A percentile compares a stretch with the other conserved stretches of the same genome.
phyloP scores from a whole-genome alignment of 2,113 vertebrate genomes.

The Corynorhinus townsendii region DNA sequence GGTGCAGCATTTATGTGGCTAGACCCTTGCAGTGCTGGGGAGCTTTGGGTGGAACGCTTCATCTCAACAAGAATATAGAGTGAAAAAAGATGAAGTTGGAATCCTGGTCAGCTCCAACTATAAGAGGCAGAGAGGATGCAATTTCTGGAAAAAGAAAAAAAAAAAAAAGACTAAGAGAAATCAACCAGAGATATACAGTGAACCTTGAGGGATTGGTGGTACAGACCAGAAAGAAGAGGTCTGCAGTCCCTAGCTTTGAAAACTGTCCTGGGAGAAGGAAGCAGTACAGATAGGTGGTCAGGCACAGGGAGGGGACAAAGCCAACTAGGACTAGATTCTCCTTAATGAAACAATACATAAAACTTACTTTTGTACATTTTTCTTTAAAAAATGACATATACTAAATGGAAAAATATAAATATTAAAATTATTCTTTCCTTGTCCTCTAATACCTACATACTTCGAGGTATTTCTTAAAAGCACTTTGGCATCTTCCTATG shows the following conservation, averaged over 20 bases:
- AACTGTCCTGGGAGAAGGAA: not conserved
- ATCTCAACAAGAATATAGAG: not conserved
- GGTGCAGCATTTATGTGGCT: not conserved
- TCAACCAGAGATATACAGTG: rapidly evolving
- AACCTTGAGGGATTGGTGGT: not conserved
- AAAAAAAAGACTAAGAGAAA: not conserved
- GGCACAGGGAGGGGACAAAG: not conserved
- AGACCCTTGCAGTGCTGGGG: not conserved
- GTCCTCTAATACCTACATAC: not conserved
- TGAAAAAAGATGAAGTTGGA: not conserved
- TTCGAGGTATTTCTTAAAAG: slow-evolving; percentile 7
- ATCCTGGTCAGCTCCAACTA: not conserved
- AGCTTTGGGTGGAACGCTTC: not conserved
- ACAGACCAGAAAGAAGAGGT: not conserved
- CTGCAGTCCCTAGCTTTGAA: not conserved
- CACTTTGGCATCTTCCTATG: not conserved
- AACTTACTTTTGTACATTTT: not conserved
- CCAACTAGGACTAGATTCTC: not conserved
- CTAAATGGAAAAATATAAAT: not conserved
- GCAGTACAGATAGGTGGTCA: not conserved
- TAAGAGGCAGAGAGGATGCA: not conserved
- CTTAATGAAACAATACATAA: not conserved
- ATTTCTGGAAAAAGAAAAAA: not conserved
- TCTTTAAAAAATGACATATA: not conserved
- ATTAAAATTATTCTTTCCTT: not conserved